Evolutionary conservation across 2,888 invertebrate species (phyloP), one percentile per base, ranked within the genome.

Genomic region (Drosophila greeni): DNA sequence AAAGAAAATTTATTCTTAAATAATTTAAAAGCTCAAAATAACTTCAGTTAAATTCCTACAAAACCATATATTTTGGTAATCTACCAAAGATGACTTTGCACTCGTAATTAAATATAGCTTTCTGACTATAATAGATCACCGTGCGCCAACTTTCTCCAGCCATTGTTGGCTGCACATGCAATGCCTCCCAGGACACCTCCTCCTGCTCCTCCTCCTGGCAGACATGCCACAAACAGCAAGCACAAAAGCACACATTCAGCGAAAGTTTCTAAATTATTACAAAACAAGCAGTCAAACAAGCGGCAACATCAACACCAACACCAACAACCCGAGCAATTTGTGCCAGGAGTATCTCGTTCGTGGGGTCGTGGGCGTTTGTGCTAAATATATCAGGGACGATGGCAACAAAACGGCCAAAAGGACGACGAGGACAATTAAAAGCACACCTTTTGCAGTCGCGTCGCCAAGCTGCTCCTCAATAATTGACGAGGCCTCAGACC

Each of bases 251-350:
- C 74, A 79, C 62, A 84, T 73, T 79, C 74, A 79, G 82, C 76
- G 84, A 84, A 84, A 85, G 80, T 84, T 80, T 82, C 75, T 79
- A 82, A 85, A 82, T 82, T 82, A 82, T 82, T 76, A 61, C 82
- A 79, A 85, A 84, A 76, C 76, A 76, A 76, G 74, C 80, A 82
- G 80, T 69, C 70, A 73, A 75, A 81, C 83, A 72, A 65, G 66
- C 52, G 64, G 33, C 33, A 45, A 51, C 36, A 71, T 53, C 52
- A 67, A 52, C 51, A 39, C 47, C 57, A 53, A 42, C 52, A 51
- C 33, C 49, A 48, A 49, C 49, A 40, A 64, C 24, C 65, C 26
- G 36, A 66, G 66, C 66, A 64, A 55, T 56, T 65, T 54, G 64
- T 43, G 39, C 49, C 64, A 51, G 18, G 55, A 47, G 55, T 65